Conservation (phyloP, 2,888 invertebrate genomes). For the Aphodius sticticus region DNA sequence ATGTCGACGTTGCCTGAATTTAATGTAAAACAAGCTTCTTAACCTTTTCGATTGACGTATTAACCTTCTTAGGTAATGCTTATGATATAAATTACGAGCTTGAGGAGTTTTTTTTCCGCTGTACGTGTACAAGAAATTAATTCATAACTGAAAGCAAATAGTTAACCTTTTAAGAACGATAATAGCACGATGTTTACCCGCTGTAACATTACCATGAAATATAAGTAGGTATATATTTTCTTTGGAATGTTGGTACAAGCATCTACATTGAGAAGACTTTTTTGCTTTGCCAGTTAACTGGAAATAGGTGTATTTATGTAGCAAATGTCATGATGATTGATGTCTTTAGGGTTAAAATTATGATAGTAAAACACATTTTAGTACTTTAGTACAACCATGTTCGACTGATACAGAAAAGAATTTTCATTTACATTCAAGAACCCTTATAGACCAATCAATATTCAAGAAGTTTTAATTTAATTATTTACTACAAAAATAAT, state of each 20-base stretch:
- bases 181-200: not conserved
- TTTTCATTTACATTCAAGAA: no score
- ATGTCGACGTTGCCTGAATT: constrained; percentile 24
- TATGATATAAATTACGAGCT: constrained; percentile 4
- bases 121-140: not conserved
- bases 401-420: no score
- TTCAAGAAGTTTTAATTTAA: no score
- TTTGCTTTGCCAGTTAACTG: not conserved
- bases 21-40: constrained; percentile 22
- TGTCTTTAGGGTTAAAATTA: no score
- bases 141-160: constrained; percentile 4
- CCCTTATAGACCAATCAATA: no score
- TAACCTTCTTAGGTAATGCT: constrained; percentile 21
- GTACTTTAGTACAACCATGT: no score
- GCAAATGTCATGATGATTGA: no score
- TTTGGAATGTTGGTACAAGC: not conserved
- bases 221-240: not conserved
- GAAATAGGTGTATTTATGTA: no score
- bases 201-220: not conserved
- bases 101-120: not conserved
- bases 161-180: not conserved
- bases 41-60: constrained; percentile 18
- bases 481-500: no score
- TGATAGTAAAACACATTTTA: no score
- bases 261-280: not conserved